phyloP scores from a whole-genome alignment of 2,797 vertebrate species.

The Microhierax caerulescens region DNA sequence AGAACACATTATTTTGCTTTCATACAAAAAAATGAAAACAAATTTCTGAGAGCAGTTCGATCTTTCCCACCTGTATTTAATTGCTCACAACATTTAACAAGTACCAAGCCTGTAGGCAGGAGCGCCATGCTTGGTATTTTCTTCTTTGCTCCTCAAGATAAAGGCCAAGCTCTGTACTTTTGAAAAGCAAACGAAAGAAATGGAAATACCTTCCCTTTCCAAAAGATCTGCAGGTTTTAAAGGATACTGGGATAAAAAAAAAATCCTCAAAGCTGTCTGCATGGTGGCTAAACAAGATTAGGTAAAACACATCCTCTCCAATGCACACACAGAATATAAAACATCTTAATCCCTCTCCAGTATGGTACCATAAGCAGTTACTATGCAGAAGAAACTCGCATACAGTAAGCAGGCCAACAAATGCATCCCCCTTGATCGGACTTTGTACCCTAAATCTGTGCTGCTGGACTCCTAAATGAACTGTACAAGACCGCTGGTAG shows the following conservation, averaged over 20 bases:
- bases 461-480: background rate
- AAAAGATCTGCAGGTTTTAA: constrained; percentile 42
- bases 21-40: background rate
- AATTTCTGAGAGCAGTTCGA: background rate
- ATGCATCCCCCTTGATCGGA: background rate
- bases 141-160: constrained; percentile 44
- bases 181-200: constrained; percentile 49
- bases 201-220: constrained; percentile 15
- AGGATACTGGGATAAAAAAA: constrained; percentile 48
- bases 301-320: constrained; percentile 86
- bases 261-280: constrained; percentile 82
- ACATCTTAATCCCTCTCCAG: constrained; percentile 76
- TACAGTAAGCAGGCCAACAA: background rate
- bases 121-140: constrained; percentile 70
- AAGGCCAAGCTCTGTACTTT: constrained; percentile 75
- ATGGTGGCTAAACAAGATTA: constrained; percentile 87
- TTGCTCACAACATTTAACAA: constrained; percentile 83
- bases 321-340: constrained; percentile 84
- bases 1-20: constrained; percentile 72
- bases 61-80: constrained; percentile 50
- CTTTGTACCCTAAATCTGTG: background rate
- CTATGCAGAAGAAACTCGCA: background rate
- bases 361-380: constrained; percentile 23
- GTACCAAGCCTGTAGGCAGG: constrained; percentile 79
- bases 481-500: background rate